Evolutionary conservation across 2,888 invertebrate genomes (phyloP).

Genomic region (Thyatira batis): DNA sequence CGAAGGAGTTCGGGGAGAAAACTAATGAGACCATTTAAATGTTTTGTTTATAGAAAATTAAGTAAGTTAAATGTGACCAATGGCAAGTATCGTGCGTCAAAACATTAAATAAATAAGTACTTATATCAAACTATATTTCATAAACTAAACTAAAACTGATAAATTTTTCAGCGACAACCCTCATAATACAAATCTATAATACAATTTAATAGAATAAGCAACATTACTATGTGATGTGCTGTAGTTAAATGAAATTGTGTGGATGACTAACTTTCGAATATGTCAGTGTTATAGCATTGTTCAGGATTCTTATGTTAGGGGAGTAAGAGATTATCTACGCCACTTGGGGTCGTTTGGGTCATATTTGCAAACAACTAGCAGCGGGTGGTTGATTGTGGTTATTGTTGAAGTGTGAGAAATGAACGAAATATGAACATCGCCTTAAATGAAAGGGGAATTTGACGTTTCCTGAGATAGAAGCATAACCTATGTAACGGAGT

Average conservation of each 20-base stretch:
- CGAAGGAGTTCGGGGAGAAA: too few relatives aligned
- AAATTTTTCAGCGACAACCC: neutral
- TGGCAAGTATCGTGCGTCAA: too few relatives aligned
- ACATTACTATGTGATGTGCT: neutral
- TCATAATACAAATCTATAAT: neutral
- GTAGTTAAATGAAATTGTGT: too few relatives aligned
- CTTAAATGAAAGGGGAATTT: too few relatives aligned
- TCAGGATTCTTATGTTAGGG: constrained; percentile 4
- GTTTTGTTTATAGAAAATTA: too few relatives aligned
- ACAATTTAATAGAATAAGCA: neutral
- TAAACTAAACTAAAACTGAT: too few relatives aligned
- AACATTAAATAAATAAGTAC: too few relatives aligned
- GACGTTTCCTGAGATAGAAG: too few relatives aligned
- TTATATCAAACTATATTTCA: too few relatives aligned
- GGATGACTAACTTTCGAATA: neutral
- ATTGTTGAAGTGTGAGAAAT: constrained; percentile 47
- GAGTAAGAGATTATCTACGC: constrained; percentile 35
- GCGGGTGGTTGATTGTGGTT: constrained; percentile 70
- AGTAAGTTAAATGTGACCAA: too few relatives aligned
- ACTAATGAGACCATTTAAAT: too few relatives aligned
- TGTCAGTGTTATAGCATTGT: neutral
- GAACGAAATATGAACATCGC: neutral
- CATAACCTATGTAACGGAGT: too few relatives aligned
- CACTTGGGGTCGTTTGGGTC: constrained; percentile 41
- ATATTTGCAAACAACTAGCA: constrained; percentile 61